These are phyloP conservation scores for Dascillus cervinus DNA, from an alignment of 2,888 invertebrate genomes.

Conservation along the genomic window DNA sequence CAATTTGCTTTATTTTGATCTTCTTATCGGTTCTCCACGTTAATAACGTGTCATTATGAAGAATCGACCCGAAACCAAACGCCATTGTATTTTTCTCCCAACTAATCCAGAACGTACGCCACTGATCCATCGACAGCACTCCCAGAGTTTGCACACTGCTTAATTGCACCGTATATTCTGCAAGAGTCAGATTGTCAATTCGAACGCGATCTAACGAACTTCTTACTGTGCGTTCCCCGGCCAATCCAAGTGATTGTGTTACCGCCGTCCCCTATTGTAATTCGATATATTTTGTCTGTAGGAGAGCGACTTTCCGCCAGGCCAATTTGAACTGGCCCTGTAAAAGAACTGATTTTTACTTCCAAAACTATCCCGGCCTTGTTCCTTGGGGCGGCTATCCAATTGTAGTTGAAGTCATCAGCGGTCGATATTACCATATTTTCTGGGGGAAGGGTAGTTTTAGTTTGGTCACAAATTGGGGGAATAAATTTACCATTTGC, in stretches of 20 bases:
- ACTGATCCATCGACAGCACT: conserved; percentile 48
- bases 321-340: conserved; percentile 49
- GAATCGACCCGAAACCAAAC: conserved; percentile 51
- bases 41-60: conserved; percentile 49
- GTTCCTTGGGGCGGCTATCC: conserved; percentile 57
- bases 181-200: conserved; percentile 16
- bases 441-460: conserved; percentile 40
- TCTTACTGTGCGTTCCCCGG: conserved; percentile 56
- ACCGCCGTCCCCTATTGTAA: conserved; percentile 53
- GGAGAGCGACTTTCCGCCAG: conserved; percentile 49
- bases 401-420: conserved; percentile 57
- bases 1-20: conserved; percentile 53
- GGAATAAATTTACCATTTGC: conserved; percentile 54
- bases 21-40: conserved; percentile 55
- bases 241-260: conserved; percentile 54
- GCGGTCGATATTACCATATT: conserved; percentile 56
- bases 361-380: conserved; percentile 56
- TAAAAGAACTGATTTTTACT: conserved; percentile 45
- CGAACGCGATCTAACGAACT: background rate
- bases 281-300: conserved; percentile 53
- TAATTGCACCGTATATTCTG: conserved; percentile 57
- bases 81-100: conserved; percentile 55
- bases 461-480: no score
- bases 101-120: conserved; percentile 61
- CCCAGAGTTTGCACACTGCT: conserved; percentile 52